Conservation (phyloP, 2,113 vertebrate species). For the Actenoides hombroni region DNA sequence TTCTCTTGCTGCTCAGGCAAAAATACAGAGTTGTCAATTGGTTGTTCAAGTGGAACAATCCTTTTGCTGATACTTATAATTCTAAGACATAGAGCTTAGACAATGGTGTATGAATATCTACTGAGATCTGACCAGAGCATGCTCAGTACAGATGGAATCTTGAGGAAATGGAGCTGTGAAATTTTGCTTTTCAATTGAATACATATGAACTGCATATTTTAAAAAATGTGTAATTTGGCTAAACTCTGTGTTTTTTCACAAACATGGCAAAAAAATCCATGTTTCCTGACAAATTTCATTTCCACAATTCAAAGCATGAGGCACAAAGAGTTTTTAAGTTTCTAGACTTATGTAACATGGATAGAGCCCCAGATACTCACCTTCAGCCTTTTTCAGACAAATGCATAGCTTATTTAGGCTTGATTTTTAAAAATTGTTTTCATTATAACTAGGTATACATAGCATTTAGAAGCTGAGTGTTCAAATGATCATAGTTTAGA, state of each 20-base stretch:
- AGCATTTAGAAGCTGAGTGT: neutral
- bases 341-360: neutral
- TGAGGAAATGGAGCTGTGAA: neutral
- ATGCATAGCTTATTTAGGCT: neutral
- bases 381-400: neutral
- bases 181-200: neutral
- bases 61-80: neutral
- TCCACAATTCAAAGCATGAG: neutral
- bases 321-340: neutral
- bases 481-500: neutral
- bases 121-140: neutral
- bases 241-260: neutral
- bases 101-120: neutral
- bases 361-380: neutral
- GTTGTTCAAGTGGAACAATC: neutral
- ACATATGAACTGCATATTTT: neutral
- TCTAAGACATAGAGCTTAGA: neutral
- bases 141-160: neutral
- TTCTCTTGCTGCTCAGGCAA: neutral
- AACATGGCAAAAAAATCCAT: neutral
- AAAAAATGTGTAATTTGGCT: neutral
- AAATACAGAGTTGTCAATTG: accelerated
- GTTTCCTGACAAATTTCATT: neutral
- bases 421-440: neutral
- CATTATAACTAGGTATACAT: neutral